Percentiles rank a stretch among this genome's conserved stretches.
phyloP scores from a whole-genome alignment of 2,797 vertebrate genomes.

The Ptychobarbus kaznakovi region DNA sequence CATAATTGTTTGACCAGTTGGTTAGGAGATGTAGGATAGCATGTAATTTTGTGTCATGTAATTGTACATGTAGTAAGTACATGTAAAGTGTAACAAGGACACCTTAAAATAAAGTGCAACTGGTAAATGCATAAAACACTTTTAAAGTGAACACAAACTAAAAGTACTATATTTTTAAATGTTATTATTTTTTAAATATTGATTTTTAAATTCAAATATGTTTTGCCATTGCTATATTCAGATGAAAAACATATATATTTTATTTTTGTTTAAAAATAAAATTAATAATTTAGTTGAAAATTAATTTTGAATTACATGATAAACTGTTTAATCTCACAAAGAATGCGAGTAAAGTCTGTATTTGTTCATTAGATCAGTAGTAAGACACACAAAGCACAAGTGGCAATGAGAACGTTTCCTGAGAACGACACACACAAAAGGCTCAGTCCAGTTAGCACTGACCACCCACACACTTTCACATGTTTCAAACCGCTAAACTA shows the following conservation, averaged over 20 bases:
- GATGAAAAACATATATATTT: background rate
- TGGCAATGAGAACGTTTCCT: background rate
- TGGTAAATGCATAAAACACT: background rate
- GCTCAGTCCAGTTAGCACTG: slow-evolving; percentile 53
- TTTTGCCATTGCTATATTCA: background rate
- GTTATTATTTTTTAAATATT: background rate
- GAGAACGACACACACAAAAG: slow-evolving; percentile 54
- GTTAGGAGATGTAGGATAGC: too few species aligned
- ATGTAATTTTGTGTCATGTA: too few species aligned
- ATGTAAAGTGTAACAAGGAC: too few species aligned
- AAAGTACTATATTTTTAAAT: background rate
- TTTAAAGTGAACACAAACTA: background rate
- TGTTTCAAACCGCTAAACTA: slow-evolving; percentile 38
- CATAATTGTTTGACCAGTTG: too few species aligned
- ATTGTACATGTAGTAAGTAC: too few species aligned
- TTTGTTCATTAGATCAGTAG: background rate
- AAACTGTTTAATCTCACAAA: background rate
- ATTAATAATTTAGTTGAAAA: background rate
- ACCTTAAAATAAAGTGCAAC: too few species aligned
- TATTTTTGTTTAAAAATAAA: background rate
- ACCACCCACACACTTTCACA: slow-evolving; percentile 53
- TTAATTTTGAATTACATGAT: background rate
- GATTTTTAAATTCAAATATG: background rate
- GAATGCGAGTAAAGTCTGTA: background rate
- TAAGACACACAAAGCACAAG: background rate